Evolutionary conservation across 2,797 vertebrate species (phyloP), one percentile per base, ranked within the genome.

Genomic region (Gymnoscopelus microlampas): DNA sequence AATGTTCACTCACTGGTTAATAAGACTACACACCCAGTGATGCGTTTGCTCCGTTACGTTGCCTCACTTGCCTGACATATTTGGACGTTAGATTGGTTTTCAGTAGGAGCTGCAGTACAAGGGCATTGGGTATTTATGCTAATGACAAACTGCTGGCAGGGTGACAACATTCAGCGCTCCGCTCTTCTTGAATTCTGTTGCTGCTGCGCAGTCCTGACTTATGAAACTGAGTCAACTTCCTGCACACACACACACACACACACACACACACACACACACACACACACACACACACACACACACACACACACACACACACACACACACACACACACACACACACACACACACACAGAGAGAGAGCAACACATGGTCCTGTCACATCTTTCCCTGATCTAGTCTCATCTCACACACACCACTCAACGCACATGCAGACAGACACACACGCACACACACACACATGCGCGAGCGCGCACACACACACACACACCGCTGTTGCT

Each of bases 191-290:
- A 44, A 44, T 44, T 44, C 39, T 44, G 39, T 44, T 44, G 39
- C 39, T 44, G 39, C 63, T 77, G 74, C 64, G 73, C 60, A 4
- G 11, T 65, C 44, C 72, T 68, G 61, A 65, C 64, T 78, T 66
- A 39, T 51, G 54, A 69, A 71, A 69, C 55, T 44, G 15, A 11
- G 10, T 68, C 53, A 64, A 59, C 65, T 79, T 84, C 73, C 68
- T 64, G 71, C 44, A 5, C 47, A 26, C 24, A 54, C n/a, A 44
- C 29, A 44, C 32, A n/a, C 56, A 56, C 54, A 26, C 54, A 56
- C 24, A 24, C 53, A 54, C 53, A n/a, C 56, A 56, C 54, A 26
- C 54, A 56, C 24, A 24, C 53, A 54, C 53, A 26, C 13, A 49
- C 61, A 50, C 39, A 11, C 8, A 2, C 39, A 2, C 54, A 26